phyloP scores from a whole-genome alignment of 1,140 invertebrate genomes.

The Drosophila tani region DNA sequence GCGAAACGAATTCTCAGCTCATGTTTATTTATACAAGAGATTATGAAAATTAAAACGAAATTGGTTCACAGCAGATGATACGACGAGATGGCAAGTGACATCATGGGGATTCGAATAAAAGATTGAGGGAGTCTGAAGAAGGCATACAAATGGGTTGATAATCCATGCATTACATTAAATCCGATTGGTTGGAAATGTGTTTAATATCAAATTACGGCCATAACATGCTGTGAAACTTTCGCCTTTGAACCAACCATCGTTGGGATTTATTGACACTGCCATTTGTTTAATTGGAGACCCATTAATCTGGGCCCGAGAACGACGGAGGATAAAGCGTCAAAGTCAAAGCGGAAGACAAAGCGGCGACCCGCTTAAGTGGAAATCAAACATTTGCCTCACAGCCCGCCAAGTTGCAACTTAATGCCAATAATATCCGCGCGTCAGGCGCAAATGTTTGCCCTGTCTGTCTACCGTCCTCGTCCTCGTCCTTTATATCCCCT shows the following conservation, averaged over 20 bases:
- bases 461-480: conserved; percentile 23
- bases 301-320: conserved; percentile 65
- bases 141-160: conserved; percentile 36
- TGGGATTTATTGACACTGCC: conserved; percentile 58
- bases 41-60: conserved; percentile 51
- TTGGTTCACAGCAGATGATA: conserved; percentile 18
- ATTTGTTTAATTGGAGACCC: conserved; percentile 68
- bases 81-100: conserved; percentile 24
- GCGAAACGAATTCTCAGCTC: conserved; percentile 17
- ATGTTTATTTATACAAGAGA: conserved; percentile 49
- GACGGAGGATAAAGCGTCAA: conserved; percentile 15
- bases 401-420: conserved; percentile 71
- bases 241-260: conserved; percentile 33
- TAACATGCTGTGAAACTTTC: conserved; percentile 31
- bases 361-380: conserved; percentile 62
- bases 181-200: conserved; percentile 24
- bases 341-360: conserved; percentile 33
- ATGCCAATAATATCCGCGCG: conserved; percentile 71
- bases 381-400: conserved; percentile 73
- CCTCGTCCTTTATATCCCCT: conserved; percentile 13
- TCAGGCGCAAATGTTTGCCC: conserved; percentile 53
- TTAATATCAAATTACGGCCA: conserved; percentile 39
- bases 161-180: conserved; percentile 20
- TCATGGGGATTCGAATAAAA: too few species aligned
- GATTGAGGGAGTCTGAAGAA: not conserved